phyloP scores from a whole-genome alignment of 1,140 invertebrate species.

The Neodiprion lecontei region DNA sequence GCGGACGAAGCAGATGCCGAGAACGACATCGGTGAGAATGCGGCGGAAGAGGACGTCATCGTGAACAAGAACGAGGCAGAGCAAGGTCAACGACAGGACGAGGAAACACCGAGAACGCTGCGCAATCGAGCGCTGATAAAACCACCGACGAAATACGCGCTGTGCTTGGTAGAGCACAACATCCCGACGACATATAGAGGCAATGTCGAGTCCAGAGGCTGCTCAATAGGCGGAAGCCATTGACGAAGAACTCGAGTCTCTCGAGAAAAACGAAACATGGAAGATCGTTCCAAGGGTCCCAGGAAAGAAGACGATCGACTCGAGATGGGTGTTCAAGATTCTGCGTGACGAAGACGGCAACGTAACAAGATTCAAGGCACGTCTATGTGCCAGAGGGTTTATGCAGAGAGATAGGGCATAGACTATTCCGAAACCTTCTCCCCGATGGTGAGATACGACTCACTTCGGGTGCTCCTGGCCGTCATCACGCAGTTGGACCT shows the following conservation, averaged over 20 bases:
- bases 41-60: too few relatives aligned
- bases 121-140: not conserved
- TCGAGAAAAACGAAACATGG: conserved; percentile 23
- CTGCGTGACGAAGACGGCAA: not conserved
- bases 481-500: conserved; percentile 14
- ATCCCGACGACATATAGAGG: conserved; percentile 20
- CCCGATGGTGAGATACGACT: not conserved
- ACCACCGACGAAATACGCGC: not conserved
- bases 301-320: conserved; percentile 27
- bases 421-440: not conserved
- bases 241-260: conserved; percentile 10
- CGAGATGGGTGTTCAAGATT: conserved; percentile 34
- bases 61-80: too few relatives aligned
- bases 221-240: conserved; percentile 19
- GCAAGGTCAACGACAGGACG: too few relatives aligned
- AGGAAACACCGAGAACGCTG: not conserved
- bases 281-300: conserved; percentile 23
- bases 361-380: not conserved
- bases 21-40: too few relatives aligned
- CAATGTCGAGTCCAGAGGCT: conserved; percentile 13
- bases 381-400: not conserved
- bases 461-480: not conserved
- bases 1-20: too few relatives aligned
- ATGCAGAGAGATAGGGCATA: not conserved
- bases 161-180: conserved; percentile 10